Conservation (phyloP, 2,797 vertebrate genomes). For the Poeciliopsis infans region DNA sequence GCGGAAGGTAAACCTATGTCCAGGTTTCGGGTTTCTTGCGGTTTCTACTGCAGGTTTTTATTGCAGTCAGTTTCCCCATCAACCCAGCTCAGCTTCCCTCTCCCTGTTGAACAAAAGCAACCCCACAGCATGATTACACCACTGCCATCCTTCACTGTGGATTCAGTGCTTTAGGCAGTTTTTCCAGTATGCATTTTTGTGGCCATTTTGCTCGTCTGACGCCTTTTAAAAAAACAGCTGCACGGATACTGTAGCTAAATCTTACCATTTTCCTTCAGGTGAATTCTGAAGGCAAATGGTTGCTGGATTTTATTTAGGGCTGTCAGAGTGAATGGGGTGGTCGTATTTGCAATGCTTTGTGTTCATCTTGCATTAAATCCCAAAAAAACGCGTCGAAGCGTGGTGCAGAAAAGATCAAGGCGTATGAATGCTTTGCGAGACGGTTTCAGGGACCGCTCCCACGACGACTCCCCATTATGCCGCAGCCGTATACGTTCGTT, state of each 20-base stretch:
- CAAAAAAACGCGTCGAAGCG: not conserved
- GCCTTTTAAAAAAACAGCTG: not conserved
- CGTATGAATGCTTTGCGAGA: not conserved
- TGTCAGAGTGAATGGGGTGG: not conserved
- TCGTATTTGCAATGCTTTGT: not conserved
- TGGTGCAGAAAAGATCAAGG: not conserved
- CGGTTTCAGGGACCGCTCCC: slow-evolving; percentile 21
- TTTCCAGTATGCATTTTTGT: not conserved
- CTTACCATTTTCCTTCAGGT: not conserved
- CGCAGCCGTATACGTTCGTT: slow-evolving; percentile 12
- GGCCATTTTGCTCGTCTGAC: not conserved
- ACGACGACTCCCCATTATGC: not conserved
- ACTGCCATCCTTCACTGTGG: not conserved
- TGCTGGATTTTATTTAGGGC: not conserved
- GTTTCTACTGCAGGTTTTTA: not conserved
- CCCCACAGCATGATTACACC: not conserved
- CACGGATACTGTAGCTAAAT: not conserved
- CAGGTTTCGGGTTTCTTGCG: not conserved
- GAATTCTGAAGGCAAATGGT: not conserved
- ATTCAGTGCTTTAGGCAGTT: not conserved
- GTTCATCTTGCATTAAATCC: not conserved
- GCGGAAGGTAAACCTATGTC: not conserved
- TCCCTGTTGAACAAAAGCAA: not conserved
- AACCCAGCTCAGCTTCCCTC: not conserved
- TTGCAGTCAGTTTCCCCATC: not conserved